Conservation (phyloP, 1,140 invertebrate genomes). For the Heliconius nattereri region DNA sequence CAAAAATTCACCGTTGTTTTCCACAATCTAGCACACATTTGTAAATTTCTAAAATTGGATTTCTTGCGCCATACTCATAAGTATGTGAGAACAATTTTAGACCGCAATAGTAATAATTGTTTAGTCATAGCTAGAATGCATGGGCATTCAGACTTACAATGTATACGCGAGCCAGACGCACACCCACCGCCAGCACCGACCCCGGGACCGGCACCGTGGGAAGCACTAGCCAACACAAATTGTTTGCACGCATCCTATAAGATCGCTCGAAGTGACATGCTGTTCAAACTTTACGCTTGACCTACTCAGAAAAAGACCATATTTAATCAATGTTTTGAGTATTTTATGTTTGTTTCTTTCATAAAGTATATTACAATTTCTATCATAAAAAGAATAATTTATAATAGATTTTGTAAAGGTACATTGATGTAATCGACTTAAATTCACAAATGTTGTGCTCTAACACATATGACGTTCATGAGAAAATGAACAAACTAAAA, state of each 20-base stretch:
- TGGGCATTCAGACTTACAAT: not conserved
- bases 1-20: no score
- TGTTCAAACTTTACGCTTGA: constrained; percentile 22
- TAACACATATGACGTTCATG: constrained; percentile 39
- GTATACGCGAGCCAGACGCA: constrained; percentile 30
- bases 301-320: not conserved
- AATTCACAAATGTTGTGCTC: not conserved
- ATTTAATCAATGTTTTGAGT: not conserved
- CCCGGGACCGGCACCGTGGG: constrained; percentile 42
- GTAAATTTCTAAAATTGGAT: not conserved
- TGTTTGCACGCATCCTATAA: constrained; percentile 45
- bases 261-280: constrained; percentile 40
- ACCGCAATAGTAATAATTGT: not conserved
- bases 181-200: constrained; percentile 43
- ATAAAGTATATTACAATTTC: not conserved
- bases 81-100: no score
- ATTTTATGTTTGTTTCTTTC: not conserved
- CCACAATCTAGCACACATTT: not conserved
- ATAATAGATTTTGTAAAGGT: no score
- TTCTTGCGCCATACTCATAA: no score
- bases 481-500: constrained; percentile 52
- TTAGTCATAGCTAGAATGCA: not conserved
- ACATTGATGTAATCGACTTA: not conserved
- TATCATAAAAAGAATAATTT: not conserved
- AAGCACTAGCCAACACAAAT: constrained; percentile 44